A percentile compares a stretch with the other conserved stretches of the same genome.
Evolutionary conservation across 2,113 vertebrate genomes (phyloP).

Genomic region (Gasterosteus aculeatus): DNA sequence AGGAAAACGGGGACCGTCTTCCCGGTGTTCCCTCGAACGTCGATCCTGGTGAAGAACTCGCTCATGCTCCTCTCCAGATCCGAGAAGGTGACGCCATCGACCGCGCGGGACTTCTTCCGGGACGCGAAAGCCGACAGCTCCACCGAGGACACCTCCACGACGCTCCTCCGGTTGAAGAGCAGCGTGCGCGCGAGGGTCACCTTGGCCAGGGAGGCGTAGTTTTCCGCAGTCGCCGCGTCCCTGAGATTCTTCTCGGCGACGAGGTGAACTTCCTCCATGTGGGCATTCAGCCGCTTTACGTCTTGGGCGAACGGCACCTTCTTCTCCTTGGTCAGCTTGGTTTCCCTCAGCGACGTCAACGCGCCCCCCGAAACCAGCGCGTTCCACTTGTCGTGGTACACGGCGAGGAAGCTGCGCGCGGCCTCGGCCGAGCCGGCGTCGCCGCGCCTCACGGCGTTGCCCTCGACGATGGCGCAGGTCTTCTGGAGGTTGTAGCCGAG

Average conservation of each 20-base stretch:
- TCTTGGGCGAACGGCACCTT: conserved; percentile 47
- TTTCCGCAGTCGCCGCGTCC: conserved; percentile 32
- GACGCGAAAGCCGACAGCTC: conserved; percentile 31
- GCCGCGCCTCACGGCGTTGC: conserved; percentile 31
- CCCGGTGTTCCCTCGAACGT: conserved; percentile 49
- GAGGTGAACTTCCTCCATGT: conserved; percentile 49
- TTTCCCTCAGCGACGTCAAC: conserved; percentile 21
- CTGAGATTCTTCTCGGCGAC: conserved; percentile 51
- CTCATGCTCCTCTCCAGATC: conserved; percentile 61
- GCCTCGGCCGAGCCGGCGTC: conserved; percentile 33
- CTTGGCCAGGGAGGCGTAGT: conserved; percentile 42
- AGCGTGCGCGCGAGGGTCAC: conserved; percentile 36
- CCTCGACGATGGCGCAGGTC: conserved; percentile 54
- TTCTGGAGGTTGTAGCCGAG: conserved; percentile 68
- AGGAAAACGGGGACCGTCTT: conserved; percentile 58
- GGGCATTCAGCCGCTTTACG: conserved; percentile 42
- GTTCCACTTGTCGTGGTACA: conserved; percentile 62
- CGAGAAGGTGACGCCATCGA: conserved; percentile 27
- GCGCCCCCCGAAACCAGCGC: conserved; percentile 48
- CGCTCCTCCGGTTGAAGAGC: conserved; percentile 57
- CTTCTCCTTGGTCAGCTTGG: conserved; percentile 1
- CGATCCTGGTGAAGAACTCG: conserved; percentile 44
- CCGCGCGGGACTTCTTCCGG: not conserved
- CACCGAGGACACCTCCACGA: conserved; percentile 21
- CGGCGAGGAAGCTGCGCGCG: conserved; percentile 48